Evolutionary conservation across 2,113 vertebrate species (phyloP), one percentile per base, ranked within the genome.

Genomic region (Psittacus erithacus): DNA sequence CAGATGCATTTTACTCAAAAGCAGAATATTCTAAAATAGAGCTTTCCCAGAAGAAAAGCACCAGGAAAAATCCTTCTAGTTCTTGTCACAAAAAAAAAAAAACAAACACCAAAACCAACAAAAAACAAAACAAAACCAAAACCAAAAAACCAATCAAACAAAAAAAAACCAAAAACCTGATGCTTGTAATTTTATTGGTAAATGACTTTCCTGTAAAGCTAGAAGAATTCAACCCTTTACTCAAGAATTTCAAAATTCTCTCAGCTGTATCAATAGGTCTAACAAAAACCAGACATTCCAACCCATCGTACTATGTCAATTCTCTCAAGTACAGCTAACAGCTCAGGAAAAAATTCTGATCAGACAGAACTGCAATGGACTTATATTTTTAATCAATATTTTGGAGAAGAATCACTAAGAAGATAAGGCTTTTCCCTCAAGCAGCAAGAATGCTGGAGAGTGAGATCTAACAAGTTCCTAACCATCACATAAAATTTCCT

Each of bases 231-330:
- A 77, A 38, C 15, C 14, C 5, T 28, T 57, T 24, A 20, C 49
- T 68, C 38, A 33, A 16, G 3, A 53, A 81, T 50, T 44, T 23
- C 13, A 20, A 41, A 63, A 62, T 28, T 13, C 9, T 67, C 57
- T 69, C 5, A 63, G 16, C 38, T 52, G 8, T 41, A 46, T 6
- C 10, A 73, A 31, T 4, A 53, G 18, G 13, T 62, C 44, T 27
- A 57, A 69, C 25, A 70, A 29, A 53, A 65, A 52, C 15, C 23
- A 77, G 59, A 47, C 28, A 60, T 86, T n/a, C 52, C 31, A 84
- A 25, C 18, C 11, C 46, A 31, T 6, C 3, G 0, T 3, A 16
- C 31, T 12, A 3, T 4, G 8, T 0, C 7, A 59, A 27, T 39
- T 22, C 43, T 75, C 57, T 33, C 33, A 39, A 53, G 19, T 5